Percentiles rank a stretch among this genome's conserved stretches.
These are phyloP conservation scores for Microcebus tavaratra DNA, from an alignment of 2,113 vertebrate species.

Conservation along the genomic window DNA sequence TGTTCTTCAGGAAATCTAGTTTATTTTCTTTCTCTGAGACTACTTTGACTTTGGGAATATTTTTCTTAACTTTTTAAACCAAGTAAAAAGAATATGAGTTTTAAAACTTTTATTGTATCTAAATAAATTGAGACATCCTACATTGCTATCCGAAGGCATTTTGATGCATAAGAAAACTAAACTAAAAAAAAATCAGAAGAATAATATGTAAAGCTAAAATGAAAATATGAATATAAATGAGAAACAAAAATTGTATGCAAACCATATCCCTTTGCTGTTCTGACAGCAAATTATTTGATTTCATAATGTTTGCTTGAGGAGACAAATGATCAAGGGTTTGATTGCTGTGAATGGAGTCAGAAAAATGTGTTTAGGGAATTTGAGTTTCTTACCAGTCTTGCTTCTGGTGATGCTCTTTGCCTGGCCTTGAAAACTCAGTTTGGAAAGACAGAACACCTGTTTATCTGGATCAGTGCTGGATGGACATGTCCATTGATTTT, in stretches of 20 bases:
- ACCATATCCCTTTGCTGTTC: background rate
- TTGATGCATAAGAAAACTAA: background rate
- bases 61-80: background rate
- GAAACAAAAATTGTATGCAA: background rate
- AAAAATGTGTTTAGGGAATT: background rate
- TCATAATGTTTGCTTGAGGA: background rate
- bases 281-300: background rate
- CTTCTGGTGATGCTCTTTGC: background rate
- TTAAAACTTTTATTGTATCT: background rate
- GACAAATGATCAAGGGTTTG: background rate
- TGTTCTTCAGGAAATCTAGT: background rate
- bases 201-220: background rate
- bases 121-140: background rate
- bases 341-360: background rate
- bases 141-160: background rate
- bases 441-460: background rate
- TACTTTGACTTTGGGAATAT: background rate
- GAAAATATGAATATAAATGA: background rate
- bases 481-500: background rate
- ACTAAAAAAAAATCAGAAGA: background rate
- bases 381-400: background rate
- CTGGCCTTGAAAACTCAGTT: background rate
- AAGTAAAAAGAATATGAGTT: background rate
- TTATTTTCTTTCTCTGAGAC: background rate
- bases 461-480: background rate